Percentiles rank a stretch among this genome's conserved stretches.
Evolutionary conservation across 2,888 invertebrate genomes (phyloP).

Genomic region (Hirtodrosophila confusa): DNA sequence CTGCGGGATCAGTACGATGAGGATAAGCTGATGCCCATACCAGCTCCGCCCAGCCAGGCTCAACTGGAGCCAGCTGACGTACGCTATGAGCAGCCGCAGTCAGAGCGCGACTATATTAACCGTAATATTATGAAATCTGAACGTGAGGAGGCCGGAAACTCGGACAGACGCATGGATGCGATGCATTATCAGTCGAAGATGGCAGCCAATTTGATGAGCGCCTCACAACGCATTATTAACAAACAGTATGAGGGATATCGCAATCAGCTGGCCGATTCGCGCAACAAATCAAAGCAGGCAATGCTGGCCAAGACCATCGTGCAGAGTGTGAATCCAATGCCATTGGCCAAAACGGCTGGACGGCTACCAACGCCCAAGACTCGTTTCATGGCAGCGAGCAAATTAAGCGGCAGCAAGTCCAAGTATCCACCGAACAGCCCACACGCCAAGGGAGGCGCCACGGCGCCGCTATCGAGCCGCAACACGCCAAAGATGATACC

Average conservation of each 20-base stretch:
- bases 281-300: background rate
- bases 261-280: background rate
- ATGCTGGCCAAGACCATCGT: conserved; percentile 1
- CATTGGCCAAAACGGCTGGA: background rate
- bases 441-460: background rate
- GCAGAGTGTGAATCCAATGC: conserved; percentile 18
- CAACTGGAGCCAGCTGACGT: background rate
- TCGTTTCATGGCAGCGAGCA: background rate
- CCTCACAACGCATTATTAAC: conserved; percentile 52
- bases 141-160: background rate
- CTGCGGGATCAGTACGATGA: background rate
- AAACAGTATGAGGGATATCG: conserved; percentile 24
- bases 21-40: background rate
- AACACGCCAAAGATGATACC: too few relatives aligned
- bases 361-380: background rate
- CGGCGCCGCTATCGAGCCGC: too few relatives aligned
- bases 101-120: conserved; percentile 5
- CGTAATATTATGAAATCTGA: background rate
- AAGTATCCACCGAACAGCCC: background rate
- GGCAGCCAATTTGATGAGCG: conserved; percentile 40
- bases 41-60: background rate
- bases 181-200: conserved; percentile 16
- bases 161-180: conserved; percentile 32
- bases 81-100: background rate
- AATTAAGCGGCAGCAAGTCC: background rate